phyloP scores from a whole-genome alignment of 2,888 invertebrate genomes.

The Leptinotarsa peninsularis region DNA sequence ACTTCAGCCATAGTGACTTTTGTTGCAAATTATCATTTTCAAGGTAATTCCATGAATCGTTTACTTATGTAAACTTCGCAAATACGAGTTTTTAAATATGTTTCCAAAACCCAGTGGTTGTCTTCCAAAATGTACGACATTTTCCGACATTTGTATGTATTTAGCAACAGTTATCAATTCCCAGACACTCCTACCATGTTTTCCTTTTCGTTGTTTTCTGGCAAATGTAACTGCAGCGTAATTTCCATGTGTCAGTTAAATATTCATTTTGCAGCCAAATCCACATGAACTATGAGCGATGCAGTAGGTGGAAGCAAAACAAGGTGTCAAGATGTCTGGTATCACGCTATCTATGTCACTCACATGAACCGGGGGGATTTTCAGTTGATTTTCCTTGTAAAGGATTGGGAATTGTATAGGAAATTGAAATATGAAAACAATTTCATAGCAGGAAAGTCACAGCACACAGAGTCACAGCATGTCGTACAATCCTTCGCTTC shows the following conservation, averaged over 20 bases:
- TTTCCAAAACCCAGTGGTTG: too few relatives aligned
- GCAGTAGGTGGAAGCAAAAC: slow-evolving; percentile 31
- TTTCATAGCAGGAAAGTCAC: too few relatives aligned
- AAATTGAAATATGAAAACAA: too few relatives aligned
- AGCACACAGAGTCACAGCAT: too few relatives aligned
- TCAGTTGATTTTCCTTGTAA: neutral
- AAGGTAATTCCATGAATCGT: too few relatives aligned
- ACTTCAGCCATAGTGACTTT: too few relatives aligned
- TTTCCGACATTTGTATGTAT: neutral
- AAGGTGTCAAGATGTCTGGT: slow-evolving; percentile 36
- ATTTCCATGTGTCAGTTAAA: slow-evolving; percentile 28
- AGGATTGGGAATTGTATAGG: neutral
- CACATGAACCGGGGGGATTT: neutral
- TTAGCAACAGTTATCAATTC: neutral
- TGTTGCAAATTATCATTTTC: too few relatives aligned
- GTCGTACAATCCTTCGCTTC: too few relatives aligned
- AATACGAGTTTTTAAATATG: too few relatives aligned
- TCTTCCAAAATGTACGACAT: too few relatives aligned
- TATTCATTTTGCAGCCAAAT: slow-evolving; percentile 30
- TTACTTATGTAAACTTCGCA: too few relatives aligned
- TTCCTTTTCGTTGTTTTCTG: neutral
- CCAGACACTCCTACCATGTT: neutral
- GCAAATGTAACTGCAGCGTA: neutral
- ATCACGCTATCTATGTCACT: slow-evolving; percentile 32
- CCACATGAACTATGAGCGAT: slow-evolving; percentile 34